Evolutionary conservation across 2,888 invertebrate species (phyloP).

Genomic region (Spodoptera exigua): DNA sequence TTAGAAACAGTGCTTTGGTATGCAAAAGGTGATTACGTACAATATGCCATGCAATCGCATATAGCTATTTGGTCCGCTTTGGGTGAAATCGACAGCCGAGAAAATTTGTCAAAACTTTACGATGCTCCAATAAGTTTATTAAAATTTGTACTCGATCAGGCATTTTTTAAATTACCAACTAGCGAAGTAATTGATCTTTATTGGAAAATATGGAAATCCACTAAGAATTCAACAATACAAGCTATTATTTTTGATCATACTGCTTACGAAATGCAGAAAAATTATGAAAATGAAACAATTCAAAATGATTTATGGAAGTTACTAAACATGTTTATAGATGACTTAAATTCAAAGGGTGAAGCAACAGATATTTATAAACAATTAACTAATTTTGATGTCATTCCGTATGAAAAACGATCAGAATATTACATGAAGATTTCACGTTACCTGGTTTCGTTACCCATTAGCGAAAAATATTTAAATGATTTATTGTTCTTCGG

Average conservation of each 20-base stretch:
- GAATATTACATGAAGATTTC: no score
- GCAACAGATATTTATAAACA: slow-evolving; percentile 65
- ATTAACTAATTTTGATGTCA: slow-evolving; percentile 52
- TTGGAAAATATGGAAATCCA: slow-evolving; percentile 65
- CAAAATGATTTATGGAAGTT: slow-evolving; percentile 65
- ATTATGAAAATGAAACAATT: slow-evolving; percentile 39
- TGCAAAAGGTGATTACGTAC: slow-evolving; percentile 79
- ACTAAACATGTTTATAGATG: slow-evolving; percentile 67
- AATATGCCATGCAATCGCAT: slow-evolving; percentile 74
- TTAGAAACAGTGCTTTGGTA: slow-evolving; percentile 69
- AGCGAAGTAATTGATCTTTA: slow-evolving; percentile 64
- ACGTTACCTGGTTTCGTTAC: no score
- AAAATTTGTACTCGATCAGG: slow-evolving; percentile 70
- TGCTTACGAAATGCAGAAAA: slow-evolving; percentile 53
- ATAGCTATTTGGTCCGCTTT: slow-evolving; percentile 70
- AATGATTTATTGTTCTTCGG: no score
- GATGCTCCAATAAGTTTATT: slow-evolving; percentile 70
- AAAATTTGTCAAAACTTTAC: slow-evolving; percentile 65
- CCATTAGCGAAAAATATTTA: no score
- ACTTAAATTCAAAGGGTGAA: slow-evolving; percentile 64
- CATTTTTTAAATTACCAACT: slow-evolving; percentile 63
- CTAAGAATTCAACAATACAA: slow-evolving; percentile 68
- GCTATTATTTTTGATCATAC: slow-evolving; percentile 66
- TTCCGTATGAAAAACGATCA: slow-evolving; percentile 47
- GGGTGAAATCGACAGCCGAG: slow-evolving; percentile 58